phyloP scores from a whole-genome alignment of 2,888 invertebrate species.

The Chirona hameri region DNA sequence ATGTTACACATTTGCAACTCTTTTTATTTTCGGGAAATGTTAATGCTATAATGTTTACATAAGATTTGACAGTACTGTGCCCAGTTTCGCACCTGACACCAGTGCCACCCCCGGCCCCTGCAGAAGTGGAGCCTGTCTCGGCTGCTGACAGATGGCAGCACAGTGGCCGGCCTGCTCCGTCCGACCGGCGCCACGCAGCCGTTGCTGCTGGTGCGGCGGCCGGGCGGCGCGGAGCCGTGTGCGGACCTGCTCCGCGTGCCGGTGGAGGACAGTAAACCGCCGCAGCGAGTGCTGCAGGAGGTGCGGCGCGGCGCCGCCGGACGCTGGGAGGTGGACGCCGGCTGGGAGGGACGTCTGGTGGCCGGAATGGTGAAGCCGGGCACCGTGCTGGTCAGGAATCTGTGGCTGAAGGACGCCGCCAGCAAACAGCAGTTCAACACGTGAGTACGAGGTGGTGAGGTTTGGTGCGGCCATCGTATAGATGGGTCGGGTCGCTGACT shows the following conservation, averaged over 20 bases:
- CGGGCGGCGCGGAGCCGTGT: neutral
- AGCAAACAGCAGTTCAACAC: neutral
- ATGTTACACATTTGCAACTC: too few relatives aligned
- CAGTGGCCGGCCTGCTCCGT: neutral
- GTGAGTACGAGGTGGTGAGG: neutral
- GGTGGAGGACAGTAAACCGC: neutral
- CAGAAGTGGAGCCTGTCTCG: neutral
- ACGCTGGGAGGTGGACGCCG: neutral
- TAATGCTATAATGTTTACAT: too few relatives aligned
- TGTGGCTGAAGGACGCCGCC: neutral
- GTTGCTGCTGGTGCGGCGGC: neutral
- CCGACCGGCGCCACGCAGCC: neutral
- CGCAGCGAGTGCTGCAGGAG: neutral
- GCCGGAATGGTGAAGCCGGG: neutral
- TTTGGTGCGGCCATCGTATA: too few relatives aligned
- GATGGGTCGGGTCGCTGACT: too few relatives aligned
- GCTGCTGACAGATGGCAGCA: conserved; percentile 6
- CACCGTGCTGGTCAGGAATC: neutral
- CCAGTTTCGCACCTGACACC: neutral
- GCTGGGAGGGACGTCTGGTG: neutral
- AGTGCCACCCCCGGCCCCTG: neutral
- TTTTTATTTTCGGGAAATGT: too few relatives aligned
- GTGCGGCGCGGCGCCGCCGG: neutral
- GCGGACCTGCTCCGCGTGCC: neutral
- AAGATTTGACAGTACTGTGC: too few relatives aligned